A percentile compares a stretch with the other conserved stretches of the same genome.
These are phyloP conservation scores for Ophion obscuratus DNA, from an alignment of 2,888 invertebrate species.

Conservation along the genomic window DNA sequence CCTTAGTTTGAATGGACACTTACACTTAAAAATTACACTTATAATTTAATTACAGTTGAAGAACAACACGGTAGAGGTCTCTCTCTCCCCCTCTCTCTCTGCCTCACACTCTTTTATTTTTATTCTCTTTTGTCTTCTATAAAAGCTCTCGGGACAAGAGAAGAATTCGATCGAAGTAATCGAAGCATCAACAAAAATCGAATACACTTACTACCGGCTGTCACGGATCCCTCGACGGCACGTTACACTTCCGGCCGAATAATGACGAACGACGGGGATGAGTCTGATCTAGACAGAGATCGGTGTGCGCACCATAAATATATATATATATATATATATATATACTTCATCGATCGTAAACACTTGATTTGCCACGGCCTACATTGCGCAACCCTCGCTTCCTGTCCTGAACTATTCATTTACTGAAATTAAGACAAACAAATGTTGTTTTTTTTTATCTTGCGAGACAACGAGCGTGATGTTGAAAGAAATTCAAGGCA, in stretches of 20 bases:
- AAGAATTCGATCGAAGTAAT: constrained; percentile 7
- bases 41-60: constrained; percentile 62
- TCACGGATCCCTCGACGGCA: constrained; percentile 20
- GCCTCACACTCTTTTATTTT: not conserved
- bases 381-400: constrained; percentile 39
- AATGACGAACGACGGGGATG: no score
- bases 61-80: constrained; percentile 57
- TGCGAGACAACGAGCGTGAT: not conserved
- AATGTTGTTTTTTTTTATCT: not conserved
- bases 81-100: not conserved
- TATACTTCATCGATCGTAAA: not conserved
- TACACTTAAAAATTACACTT: constrained; percentile 65
- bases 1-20: constrained; percentile 59
- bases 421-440: constrained; percentile 63
- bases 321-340: no score
- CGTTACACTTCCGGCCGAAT: constrained; percentile 18
- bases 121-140: not conserved
- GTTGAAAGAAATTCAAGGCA: no score
- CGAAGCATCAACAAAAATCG: constrained; percentile 23
- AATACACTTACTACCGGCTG: constrained; percentile 23
- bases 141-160: constrained; percentile 2
- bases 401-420: constrained; percentile 13
- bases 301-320: no score
- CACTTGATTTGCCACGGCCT: constrained; percentile 12
- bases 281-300: no score